A percentile compares a stretch with the other conserved stretches of the same genome.
Conservation (phyloP, 2,797 vertebrate genomes). For the Clarias fuscus region DNA sequence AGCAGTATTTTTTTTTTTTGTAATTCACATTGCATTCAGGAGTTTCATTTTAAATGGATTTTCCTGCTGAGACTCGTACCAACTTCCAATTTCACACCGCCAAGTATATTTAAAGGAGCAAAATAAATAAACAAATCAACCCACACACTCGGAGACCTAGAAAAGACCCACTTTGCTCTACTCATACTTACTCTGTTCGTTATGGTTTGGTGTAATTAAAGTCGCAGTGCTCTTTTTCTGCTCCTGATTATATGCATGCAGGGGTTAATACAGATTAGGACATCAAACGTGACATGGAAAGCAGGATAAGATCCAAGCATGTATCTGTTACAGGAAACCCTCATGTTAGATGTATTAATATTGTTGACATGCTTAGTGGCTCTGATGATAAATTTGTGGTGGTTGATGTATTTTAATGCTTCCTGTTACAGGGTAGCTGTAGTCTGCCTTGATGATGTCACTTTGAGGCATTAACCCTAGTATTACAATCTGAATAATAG, state of each 20-base stretch:
- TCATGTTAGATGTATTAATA: neutral
- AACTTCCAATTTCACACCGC: neutral
- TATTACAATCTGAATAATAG: no score
- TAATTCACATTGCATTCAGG: slow-evolving; percentile 58
- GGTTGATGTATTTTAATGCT: neutral
- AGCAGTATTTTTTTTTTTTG: slow-evolving; percentile 38
- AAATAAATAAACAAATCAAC: neutral
- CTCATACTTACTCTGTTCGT: neutral
- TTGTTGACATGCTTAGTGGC: neutral
- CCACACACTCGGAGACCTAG: neutral
- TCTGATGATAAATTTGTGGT: neutral
- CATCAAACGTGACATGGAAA: neutral
- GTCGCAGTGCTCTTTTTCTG: neutral
- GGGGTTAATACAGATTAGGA: neutral
- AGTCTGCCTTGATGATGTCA: neutral
- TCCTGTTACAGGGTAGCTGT: neutral
- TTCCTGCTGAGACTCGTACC: slow-evolving; percentile 9
- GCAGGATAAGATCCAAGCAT: neutral
- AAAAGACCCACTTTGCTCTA: neutral
- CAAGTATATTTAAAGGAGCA: neutral
- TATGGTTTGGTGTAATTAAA: neutral
- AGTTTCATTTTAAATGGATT: slow-evolving; percentile 30
- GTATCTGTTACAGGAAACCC: neutral
- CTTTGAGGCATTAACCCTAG: neutral
- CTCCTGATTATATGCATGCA: neutral